These are phyloP conservation scores for Agriopis leucophaearia DNA, from an alignment of 2,888 invertebrate genomes.

Conservation along the genomic window DNA sequence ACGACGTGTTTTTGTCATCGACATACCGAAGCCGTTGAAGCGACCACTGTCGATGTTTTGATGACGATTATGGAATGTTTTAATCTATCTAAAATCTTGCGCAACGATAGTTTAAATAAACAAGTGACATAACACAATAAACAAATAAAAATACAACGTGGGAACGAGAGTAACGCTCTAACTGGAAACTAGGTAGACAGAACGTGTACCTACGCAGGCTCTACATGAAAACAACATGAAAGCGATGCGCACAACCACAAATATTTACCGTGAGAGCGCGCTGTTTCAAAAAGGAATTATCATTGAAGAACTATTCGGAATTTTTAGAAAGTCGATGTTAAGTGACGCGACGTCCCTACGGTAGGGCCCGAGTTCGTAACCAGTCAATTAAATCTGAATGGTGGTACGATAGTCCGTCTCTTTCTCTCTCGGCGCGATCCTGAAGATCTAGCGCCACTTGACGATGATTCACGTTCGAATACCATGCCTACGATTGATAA, in stretches of 20 bases:
- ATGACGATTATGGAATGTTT: conserved; percentile 52
- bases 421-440: conserved; percentile 74
- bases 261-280: conserved; percentile 50
- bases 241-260: conserved; percentile 43
- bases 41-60: conserved; percentile 59
- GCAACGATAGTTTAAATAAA: conserved; percentile 40
- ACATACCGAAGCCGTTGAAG: conserved; percentile 72
- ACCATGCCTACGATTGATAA: conserved; percentile 84
- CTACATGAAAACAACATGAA: conserved; percentile 43
- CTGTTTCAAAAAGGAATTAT: conserved; percentile 69
- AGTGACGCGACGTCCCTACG: conserved; percentile 80
- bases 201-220: conserved; percentile 40
- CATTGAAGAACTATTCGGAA: conserved; percentile 76
- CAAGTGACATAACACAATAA: conserved; percentile 28
- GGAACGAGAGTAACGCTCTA: conserved; percentile 17
- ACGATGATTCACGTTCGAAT: conserved; percentile 83
- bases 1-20: conserved; percentile 77
- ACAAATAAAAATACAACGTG: conserved; percentile 32
- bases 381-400: conserved; percentile 85
- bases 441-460: conserved; percentile 82
- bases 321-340: conserved; percentile 83
- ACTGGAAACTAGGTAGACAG: conserved; percentile 16
- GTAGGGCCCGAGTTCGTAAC: conserved; percentile 83
- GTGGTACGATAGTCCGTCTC: conserved; percentile 78
- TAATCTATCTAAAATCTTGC: conserved; percentile 38